Conservation (phyloP, 2,797 vertebrate species). For the Champsocephalus gunnari region DNA sequence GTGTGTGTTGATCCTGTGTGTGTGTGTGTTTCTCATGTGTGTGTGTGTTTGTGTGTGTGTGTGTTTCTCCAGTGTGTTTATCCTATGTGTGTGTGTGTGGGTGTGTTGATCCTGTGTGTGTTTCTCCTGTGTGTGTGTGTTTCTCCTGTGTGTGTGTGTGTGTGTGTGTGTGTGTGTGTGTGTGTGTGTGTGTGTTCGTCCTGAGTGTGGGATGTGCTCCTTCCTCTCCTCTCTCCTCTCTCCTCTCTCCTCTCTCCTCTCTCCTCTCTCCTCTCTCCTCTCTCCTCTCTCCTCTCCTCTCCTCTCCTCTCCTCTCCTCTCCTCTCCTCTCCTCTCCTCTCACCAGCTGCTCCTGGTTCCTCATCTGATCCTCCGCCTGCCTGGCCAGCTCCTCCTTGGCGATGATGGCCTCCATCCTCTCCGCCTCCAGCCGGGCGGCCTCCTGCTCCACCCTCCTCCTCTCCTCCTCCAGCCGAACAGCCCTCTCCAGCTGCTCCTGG, state of each 20-base stretch:
- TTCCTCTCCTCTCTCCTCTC: background rate
- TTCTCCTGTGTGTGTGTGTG: too few relatives aligned
- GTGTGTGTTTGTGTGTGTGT: too few relatives aligned
- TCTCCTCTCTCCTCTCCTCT: slow-evolving; percentile 17
- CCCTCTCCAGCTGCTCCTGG: slow-evolving; percentile 92
- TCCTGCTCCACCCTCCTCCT: slow-evolving; percentile 90
- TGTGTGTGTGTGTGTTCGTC: slow-evolving; percentile 3
- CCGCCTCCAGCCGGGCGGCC: slow-evolving; percentile 92
- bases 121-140: too few relatives aligned
- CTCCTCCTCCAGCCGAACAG: slow-evolving; percentile 92
- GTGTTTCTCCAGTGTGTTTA: slow-evolving; percentile 20
- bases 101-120: too few relatives aligned
- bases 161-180: too few relatives aligned
- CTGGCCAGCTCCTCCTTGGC: slow-evolving; percentile 95
- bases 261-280: slow-evolving; percentile 22
- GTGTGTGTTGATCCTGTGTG: background rate
- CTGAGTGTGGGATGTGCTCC: background rate
- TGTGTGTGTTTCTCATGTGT: too few relatives aligned
- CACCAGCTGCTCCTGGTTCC: slow-evolving; percentile 97
- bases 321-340: slow-evolving; percentile 56
- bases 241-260: background rate
- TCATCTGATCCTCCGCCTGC: slow-evolving; percentile 93
- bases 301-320: too few relatives aligned
- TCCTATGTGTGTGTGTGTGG: background rate
- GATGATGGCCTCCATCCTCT: slow-evolving; percentile 91